Evolutionary conservation across 2,113 vertebrate genomes (phyloP), one percentile per base, ranked within the genome.

Genomic region (Mungos mungo): DNA sequence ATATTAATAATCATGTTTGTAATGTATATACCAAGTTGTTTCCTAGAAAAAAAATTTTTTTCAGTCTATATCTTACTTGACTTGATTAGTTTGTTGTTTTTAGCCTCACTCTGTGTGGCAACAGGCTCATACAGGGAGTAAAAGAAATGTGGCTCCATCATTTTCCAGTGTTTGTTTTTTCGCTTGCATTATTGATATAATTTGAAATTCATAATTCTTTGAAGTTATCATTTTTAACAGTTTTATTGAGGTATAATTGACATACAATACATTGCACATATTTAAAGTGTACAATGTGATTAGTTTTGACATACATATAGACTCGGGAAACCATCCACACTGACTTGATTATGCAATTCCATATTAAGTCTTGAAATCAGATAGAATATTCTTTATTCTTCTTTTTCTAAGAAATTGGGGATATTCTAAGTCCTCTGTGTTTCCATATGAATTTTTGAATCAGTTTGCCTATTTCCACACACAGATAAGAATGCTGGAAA

Each of bases 171-270:
- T 95, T 82, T 52, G 23, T 7, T 69, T 76, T 38, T 74, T 89
- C 95, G 23, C 57, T 81, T 60, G 8, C 27, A 79, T 82, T 96
- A 93, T 13, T 96, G 71, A 69, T 83, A 60, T 21, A 80, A 93
- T 27, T 95, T 96, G 38, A 93, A 96, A 93, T 57, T 88, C 11
- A 80, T 81, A 23, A 80, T 82, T 95, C 88, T 88, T 82, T 60
- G 38, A n/a, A 69, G 29, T 21, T 94, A 94, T 94, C 68, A 88
- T n/a, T 16, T 88, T 90, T 71, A 91, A 88, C 33, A 87, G 31
- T 25, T 63, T 93, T 95, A 87, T 14, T 90, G 57, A 65, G 27
- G 41, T 63, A 29, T 94, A 88, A 91, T 7, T 96, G 94, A 82
- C 13, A 93, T 69, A 76, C 13, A 87, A 83, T 87, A 95, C 93